A percentile compares a stretch with the other conserved stretches of the same genome.
These are phyloP conservation scores for Allophyes oxyacanthae DNA, from an alignment of 2,888 invertebrate genomes.

Conservation along the genomic window DNA sequence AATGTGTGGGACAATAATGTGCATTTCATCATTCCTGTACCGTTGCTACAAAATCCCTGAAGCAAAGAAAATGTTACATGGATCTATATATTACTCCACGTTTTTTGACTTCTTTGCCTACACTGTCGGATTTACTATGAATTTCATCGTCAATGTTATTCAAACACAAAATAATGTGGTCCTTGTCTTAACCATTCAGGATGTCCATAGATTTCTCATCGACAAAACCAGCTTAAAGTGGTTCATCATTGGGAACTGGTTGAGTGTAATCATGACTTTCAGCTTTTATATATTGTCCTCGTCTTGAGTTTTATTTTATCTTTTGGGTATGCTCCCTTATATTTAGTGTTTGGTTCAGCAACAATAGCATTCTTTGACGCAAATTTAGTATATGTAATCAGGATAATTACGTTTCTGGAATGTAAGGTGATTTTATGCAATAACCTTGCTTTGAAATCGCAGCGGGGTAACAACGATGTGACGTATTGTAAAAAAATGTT, in stretches of 20 bases:
- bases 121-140: not conserved
- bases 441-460: too few relatives aligned
- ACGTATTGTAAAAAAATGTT: too few relatives aligned
- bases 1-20: not conserved
- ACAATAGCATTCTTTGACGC: too few relatives aligned
- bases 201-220: constrained; percentile 13
- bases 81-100: too few relatives aligned
- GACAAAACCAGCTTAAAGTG: not conserved
- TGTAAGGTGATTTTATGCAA: too few relatives aligned
- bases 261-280: constrained; percentile 1
- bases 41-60: not conserved
- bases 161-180: not conserved
- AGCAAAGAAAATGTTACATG: too few relatives aligned
- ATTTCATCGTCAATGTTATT: not conserved
- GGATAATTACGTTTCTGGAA: too few relatives aligned
- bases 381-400: too few relatives aligned
- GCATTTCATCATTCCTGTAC: not conserved
- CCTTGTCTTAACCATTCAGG: constrained; percentile 7
- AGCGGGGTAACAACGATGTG: too few relatives aligned
- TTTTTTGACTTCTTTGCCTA: not conserved
- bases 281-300: not conserved
- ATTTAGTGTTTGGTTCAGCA: too few relatives aligned
- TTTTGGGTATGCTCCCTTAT: too few relatives aligned
- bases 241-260: constrained; percentile 18
- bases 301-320: not conserved